phyloP scores from a whole-genome alignment of 2,797 vertebrate genomes.

The Rhinatrema bivittatum region DNA sequence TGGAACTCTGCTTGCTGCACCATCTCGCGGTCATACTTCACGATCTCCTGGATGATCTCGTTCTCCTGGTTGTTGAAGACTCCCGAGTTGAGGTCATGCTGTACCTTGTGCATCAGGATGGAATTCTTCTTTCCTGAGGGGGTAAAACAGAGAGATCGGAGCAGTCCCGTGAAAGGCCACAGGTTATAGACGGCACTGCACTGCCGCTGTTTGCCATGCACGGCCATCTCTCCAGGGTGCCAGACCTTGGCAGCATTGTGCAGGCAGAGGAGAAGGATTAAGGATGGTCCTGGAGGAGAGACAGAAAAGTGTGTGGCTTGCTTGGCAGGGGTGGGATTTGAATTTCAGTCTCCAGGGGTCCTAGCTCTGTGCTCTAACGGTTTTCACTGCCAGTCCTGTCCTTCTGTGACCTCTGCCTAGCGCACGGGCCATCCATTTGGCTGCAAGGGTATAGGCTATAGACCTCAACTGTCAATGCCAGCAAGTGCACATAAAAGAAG shows the following conservation, averaged over 20 bases:
- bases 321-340: too few relatives aligned
- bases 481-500: too few relatives aligned
- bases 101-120: conserved; percentile 92
- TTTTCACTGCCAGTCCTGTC: too few relatives aligned
- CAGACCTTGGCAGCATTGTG: neutral
- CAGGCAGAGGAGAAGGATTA: neutral
- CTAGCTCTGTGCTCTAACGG: too few relatives aligned
- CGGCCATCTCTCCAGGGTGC: neutral
- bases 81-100: conserved; percentile 90
- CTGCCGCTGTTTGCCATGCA: neutral
- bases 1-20: conserved; percentile 83
- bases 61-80: conserved; percentile 97
- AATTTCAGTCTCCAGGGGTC: too few relatives aligned
- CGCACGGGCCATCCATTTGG: too few relatives aligned
- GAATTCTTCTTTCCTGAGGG: conserved; percentile 93
- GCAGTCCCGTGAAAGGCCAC: too few relatives aligned
- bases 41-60: conserved; percentile 97
- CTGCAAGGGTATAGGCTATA: too few relatives aligned
- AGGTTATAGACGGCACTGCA: too few relatives aligned
- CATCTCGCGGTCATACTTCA: conserved; percentile 97
- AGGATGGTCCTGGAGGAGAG: neutral
- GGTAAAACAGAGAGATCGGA: neutral
- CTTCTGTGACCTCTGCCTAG: too few relatives aligned
- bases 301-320: too few relatives aligned
- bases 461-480: too few relatives aligned